Percentiles rank a stretch among this genome's conserved stretches.
phyloP scores from a whole-genome alignment of 2,888 invertebrate genomes.

The Meandrusa payeni region DNA sequence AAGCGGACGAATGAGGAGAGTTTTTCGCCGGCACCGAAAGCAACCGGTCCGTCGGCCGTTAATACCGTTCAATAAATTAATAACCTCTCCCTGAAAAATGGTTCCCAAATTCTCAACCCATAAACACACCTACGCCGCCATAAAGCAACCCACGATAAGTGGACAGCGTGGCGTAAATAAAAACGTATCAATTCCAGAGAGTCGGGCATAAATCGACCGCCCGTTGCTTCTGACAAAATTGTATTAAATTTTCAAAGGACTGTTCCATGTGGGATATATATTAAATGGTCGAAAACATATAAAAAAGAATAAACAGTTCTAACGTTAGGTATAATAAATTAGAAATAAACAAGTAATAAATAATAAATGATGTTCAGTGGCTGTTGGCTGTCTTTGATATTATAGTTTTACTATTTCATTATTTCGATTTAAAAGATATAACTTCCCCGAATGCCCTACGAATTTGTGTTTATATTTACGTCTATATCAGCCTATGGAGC shows the following conservation, averaged over 20 bases:
- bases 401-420: too few relatives aligned
- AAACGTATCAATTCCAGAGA: conserved; percentile 37
- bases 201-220: conserved; percentile 39
- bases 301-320: too few relatives aligned
- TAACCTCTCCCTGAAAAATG: conserved; percentile 41
- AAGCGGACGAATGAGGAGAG: too few relatives aligned
- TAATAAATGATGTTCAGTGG: too few relatives aligned
- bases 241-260: conserved; percentile 29
- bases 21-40: conserved; percentile 17
- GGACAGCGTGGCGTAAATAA: conserved; percentile 33
- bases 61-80: conserved; percentile 36
- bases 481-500: too few relatives aligned
- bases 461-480: too few relatives aligned
- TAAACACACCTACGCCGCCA: conserved; percentile 41
- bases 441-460: too few relatives aligned
- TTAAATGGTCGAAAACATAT: too few relatives aligned
- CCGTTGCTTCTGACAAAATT: conserved; percentile 38
- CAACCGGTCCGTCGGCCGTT: conserved; percentile 27
- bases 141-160: conserved; percentile 36
- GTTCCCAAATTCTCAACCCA: conserved; percentile 31
- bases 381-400: too few relatives aligned
- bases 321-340: too few relatives aligned
- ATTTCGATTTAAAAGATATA: too few relatives aligned
- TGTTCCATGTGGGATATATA: conserved; percentile 2
- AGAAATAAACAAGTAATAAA: too few relatives aligned